phyloP scores from a whole-genome alignment of 2,797 vertebrate genomes.

The Etheostoma perlongum region DNA sequence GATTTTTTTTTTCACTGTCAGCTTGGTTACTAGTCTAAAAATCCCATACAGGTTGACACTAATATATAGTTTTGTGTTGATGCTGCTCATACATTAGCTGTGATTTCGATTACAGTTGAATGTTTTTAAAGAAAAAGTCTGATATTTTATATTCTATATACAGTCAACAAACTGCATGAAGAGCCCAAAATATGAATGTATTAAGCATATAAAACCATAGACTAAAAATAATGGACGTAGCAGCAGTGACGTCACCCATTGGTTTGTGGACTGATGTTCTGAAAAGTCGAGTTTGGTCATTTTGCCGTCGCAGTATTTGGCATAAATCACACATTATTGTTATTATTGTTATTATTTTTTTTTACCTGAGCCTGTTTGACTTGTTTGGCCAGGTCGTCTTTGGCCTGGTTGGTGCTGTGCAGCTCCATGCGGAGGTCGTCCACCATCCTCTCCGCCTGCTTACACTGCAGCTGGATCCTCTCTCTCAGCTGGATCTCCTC shows the following conservation, averaged over 20 bases:
- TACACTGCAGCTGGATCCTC: constrained; percentile 83
- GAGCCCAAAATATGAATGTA: background rate
- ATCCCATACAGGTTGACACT: background rate
- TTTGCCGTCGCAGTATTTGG: no score
- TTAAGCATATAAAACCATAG: no score
- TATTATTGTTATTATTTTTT: no score
- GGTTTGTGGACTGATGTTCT: no score
- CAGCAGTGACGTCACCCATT: no score
- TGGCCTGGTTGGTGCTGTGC: constrained; percentile 76
- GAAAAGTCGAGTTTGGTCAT: no score
- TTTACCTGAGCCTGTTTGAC: constrained; percentile 82
- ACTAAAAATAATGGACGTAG: no score
- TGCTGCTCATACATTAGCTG: background rate
- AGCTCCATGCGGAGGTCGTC: constrained; percentile 86
- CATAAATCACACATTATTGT: no score
- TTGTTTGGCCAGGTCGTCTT: constrained; percentile 83
- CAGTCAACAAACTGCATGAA: background rate
- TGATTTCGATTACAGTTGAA: no score
- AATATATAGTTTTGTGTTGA: background rate
- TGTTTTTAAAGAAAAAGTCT: no score
- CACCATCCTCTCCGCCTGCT: constrained; percentile 83
- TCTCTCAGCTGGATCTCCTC: constrained; percentile 88
- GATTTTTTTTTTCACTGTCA: background rate
- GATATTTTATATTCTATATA: background rate
- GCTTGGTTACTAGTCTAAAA: background rate